Evolutionary conservation across 1,140 invertebrate species (phyloP).

Genomic region (Proctacanthus coquilletti): DNA sequence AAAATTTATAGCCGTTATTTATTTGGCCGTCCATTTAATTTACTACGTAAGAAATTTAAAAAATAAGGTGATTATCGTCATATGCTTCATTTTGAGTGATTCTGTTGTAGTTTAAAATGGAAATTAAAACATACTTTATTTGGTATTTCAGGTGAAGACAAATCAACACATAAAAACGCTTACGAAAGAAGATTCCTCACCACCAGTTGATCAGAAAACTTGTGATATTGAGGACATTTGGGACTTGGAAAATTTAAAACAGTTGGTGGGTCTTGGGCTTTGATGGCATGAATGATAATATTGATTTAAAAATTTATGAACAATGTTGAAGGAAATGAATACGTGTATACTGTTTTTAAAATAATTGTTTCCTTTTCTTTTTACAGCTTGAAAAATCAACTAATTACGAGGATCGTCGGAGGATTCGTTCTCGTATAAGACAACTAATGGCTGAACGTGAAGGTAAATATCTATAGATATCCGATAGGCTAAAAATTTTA

Average conservation of each 20-base stretch:
- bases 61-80: too few species aligned
- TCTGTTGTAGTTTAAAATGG: too few species aligned
- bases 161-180: constrained; percentile 28
- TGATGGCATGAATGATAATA: too few species aligned
- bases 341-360: too few species aligned
- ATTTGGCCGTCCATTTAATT: too few species aligned
- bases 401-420: constrained; percentile 71
- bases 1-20: too few species aligned
- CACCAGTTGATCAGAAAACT: constrained; percentile 32
- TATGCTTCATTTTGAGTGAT: too few species aligned
- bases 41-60: too few species aligned
- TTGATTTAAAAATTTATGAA: too few species aligned
- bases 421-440: constrained; percentile 59
- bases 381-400: constrained; percentile 66
- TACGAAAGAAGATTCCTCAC: constrained; percentile 21
- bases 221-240: constrained; percentile 51
- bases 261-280: constrained; percentile 41
- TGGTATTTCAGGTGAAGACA: constrained; percentile 33
- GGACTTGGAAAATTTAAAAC: constrained; percentile 52
- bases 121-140: constrained; percentile 9
- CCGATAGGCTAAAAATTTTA: background rate
- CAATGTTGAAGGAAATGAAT: too few species aligned
- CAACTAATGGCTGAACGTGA: constrained; percentile 62
- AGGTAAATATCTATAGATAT: constrained; percentile 41
- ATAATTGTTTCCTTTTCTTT: constrained; percentile 3